Evolutionary conservation across 2,888 invertebrate genomes (phyloP), one percentile per base, ranked within the genome.

Genomic region (Eucera pruinosa): DNA sequence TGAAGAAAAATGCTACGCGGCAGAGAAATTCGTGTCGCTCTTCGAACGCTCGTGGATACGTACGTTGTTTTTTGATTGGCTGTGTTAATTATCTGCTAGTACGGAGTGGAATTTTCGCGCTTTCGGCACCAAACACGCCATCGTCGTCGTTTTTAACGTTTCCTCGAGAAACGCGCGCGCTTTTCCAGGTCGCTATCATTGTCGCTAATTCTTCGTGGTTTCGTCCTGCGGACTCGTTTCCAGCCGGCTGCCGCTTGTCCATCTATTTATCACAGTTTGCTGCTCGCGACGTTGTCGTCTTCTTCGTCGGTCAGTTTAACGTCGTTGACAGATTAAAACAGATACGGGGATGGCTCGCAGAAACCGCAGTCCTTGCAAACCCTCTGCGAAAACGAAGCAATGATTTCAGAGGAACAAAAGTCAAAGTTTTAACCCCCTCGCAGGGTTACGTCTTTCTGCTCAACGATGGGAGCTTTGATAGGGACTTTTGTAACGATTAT

Each of bases 321-420:
- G 20, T 65, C 43, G 64, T 7, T 57, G n/a, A 20, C 18, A 55
- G 18, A 11, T 79, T 69, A 84, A 50, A 88, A 84, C 18, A 82
- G 67, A 39, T 82, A 86, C 30, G 84, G 84, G 65, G 84, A 87
- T 2, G 88, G 89, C 55, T 88, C 84, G 25, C 74, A 66, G 39
- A 89, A 89, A 25, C 81, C 81, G 62, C 89, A 89, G 1, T 88
- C 80, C 15, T 70, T 43, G 74, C 89, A 89, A 30, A 23, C 50
- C 74, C 81, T 86, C 89, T 89, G 80, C 18, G 69, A 80, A 65
- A 39, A 23, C 36, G 9, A 36, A 36, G 11, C 1, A 11, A 36
- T 9, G 36, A 11, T 36, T 36, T 11, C n/a, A n/a, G n/a, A n/a
- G n/a, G n/a, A n/a, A n/a, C n/a, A n/a, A n/a, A n/a, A n/a, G n/a